phyloP scores from a whole-genome alignment of 2,888 invertebrate species.

The Microctonus hyperodae region DNA sequence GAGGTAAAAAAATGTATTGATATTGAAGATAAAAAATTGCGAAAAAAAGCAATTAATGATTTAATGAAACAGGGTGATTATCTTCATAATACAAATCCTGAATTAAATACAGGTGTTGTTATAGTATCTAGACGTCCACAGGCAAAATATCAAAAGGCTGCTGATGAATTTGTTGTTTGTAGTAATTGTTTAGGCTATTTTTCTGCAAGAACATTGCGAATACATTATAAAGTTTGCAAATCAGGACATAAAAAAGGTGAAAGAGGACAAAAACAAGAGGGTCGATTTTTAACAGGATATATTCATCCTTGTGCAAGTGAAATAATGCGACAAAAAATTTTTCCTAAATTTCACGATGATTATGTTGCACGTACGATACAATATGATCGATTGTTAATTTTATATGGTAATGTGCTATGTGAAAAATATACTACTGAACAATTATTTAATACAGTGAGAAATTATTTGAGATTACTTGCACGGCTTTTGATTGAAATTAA shows the following conservation, averaged over 20 bases:
- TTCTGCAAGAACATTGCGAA: background rate
- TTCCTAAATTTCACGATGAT: slow-evolving; percentile 28
- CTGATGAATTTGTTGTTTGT: slow-evolving; percentile 16
- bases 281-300: slow-evolving; percentile 3
- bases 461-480: slow-evolving; percentile 12
- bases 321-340: slow-evolving; percentile 13
- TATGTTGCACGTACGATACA: slow-evolving; percentile 17
- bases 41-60: slow-evolving; percentile 6
- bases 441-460: slow-evolving; percentile 27
- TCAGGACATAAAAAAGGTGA: background rate
- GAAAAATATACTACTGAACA: slow-evolving; percentile 28
- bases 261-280: background rate
- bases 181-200: background rate
- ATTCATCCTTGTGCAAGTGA: slow-evolving; percentile 24
- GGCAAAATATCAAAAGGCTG: slow-evolving; percentile 1
- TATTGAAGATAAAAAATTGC: no score
- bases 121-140: slow-evolving; percentile 16
- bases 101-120: slow-evolving; percentile 11
- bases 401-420: slow-evolving; percentile 30
- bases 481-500: background rate
- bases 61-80: slow-evolving; percentile 9
- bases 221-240: no score
- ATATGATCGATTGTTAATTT: slow-evolving; percentile 24
- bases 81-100: slow-evolving; percentile 16
- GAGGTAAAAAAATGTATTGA: no score